Conservation (phyloP, 1,140 invertebrate species). For the Pseudomyrmex cubaensis region DNA sequence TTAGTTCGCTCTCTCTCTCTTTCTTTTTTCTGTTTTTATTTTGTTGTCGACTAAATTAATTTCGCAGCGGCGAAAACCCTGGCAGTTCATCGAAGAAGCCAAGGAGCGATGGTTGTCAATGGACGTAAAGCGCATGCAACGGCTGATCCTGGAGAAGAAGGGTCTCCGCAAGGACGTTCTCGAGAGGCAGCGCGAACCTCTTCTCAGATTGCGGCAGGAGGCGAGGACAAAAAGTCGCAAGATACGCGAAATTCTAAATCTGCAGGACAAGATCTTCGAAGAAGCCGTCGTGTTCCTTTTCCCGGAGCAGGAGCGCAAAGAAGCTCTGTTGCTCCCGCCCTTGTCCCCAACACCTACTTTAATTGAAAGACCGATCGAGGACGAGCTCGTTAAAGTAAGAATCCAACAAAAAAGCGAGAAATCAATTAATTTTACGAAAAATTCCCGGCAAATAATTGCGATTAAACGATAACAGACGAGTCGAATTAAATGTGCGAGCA, state of each 20-base stretch:
- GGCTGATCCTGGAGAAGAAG: slow-evolving; percentile 83
- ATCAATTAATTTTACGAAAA: slow-evolving; percentile 36
- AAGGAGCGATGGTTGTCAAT: slow-evolving; percentile 79
- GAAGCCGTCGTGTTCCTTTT: slow-evolving; percentile 74
- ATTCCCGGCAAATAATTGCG: slow-evolving; percentile 36
- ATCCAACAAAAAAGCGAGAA: slow-evolving; percentile 43
- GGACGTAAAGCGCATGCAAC: slow-evolving; percentile 84
- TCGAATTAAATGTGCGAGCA: slow-evolving; percentile 17
- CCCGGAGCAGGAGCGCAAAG: slow-evolving; percentile 66
- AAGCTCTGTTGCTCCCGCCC: slow-evolving; percentile 10
- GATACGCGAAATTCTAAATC: slow-evolving; percentile 69
- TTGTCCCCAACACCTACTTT: not conserved
- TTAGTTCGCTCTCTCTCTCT: not conserved
- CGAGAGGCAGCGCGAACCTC: slow-evolving; percentile 80
- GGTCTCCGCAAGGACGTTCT: slow-evolving; percentile 83
- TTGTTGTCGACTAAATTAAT: slow-evolving; percentile 17
- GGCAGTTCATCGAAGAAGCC: slow-evolving; percentile 80
- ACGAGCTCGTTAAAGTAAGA: slow-evolving; percentile 56
- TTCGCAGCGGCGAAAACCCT: slow-evolving; percentile 67
- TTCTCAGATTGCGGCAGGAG: slow-evolving; percentile 81
- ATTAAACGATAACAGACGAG: slow-evolving; percentile 14
- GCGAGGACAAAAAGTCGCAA: slow-evolving; percentile 79
- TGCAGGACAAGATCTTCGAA: slow-evolving; percentile 75
- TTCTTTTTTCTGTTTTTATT: not conserved
- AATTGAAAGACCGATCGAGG: slow-evolving; percentile 7